Percentiles rank a stretch among this genome's conserved stretches.
These are phyloP conservation scores for Peromyscus polionotus DNA, from an alignment of 2,113 vertebrate species.

Conservation along the genomic window DNA sequence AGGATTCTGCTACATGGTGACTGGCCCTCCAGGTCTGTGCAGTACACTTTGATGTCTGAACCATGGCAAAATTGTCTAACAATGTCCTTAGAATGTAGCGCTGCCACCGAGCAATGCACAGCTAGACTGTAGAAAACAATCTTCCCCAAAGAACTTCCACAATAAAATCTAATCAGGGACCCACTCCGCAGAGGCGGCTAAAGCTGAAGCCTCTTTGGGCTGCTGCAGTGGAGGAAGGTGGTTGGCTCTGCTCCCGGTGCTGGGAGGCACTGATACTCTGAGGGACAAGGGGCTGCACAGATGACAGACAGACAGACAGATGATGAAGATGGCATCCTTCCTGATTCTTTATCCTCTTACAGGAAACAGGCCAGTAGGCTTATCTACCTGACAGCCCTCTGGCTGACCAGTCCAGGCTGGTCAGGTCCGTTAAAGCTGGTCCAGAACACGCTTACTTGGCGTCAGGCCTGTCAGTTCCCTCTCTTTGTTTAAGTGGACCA, in stretches of 20 bases:
- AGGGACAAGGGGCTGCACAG: background rate
- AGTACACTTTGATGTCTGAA: background rate
- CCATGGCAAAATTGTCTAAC: background rate
- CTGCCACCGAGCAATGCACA: background rate
- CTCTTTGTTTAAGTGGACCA: background rate
- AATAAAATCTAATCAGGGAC: background rate
- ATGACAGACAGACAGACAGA: background rate
- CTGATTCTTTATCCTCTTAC: background rate
- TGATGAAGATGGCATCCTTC: too few species aligned
- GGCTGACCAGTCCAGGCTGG: background rate
- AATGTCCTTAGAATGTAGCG: background rate
- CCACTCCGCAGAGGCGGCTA: background rate
- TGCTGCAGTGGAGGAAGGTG: background rate
- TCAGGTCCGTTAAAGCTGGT: background rate
- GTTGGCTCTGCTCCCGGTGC: background rate
- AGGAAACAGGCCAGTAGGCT: background rate
- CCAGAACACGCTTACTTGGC: background rate
- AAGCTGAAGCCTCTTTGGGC: background rate
- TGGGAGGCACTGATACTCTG: background rate
- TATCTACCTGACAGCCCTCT: background rate
- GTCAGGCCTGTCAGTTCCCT: background rate
- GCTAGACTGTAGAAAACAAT: background rate
- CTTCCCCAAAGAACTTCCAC: background rate
- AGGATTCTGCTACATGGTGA: background rate
- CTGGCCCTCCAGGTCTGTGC: background rate